Percentiles rank a stretch among this genome's conserved stretches.
phyloP scores from a whole-genome alignment of 1,140 invertebrate genomes.

The Bombus confusus region DNA sequence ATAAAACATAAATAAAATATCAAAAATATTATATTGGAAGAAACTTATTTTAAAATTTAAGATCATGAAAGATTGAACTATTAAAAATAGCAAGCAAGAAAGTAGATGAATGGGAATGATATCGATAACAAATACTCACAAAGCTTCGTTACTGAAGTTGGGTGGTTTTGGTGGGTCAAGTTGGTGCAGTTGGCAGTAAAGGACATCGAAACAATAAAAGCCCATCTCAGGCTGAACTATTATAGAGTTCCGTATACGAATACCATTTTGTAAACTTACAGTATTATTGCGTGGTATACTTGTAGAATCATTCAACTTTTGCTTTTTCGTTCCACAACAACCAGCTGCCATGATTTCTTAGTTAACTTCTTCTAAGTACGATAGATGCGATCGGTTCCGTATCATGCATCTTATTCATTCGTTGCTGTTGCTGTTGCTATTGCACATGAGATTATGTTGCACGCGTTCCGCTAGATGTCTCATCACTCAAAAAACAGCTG shows the following conservation, averaged over 20 bases:
- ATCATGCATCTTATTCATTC: conserved; percentile 25
- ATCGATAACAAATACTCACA: conserved; percentile 86
- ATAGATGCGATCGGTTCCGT: conserved; percentile 41
- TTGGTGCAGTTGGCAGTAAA: conserved; percentile 96
- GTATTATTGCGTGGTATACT: conserved; percentile 82
- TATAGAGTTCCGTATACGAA: conserved; percentile 74
- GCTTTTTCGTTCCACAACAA: conserved; percentile 94
- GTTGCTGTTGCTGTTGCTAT: conserved; percentile 46
- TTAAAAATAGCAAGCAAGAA: background rate
- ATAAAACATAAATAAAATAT: background rate
- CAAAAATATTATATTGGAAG: background rate
- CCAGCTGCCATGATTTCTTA: conserved; percentile 88
- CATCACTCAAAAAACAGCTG: conserved; percentile 48
- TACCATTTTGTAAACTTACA: conserved; percentile 76
- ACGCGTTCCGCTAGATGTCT: conserved; percentile 60
- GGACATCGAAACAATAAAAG: conserved; percentile 99
- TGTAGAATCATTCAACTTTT: conserved; percentile 88
- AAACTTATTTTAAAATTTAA: background rate
- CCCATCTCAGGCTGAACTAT: conserved; percentile 97
- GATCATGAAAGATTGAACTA: background rate
- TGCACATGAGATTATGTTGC: conserved; percentile 10
- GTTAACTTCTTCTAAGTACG: conserved; percentile 31
- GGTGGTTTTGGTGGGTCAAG: conserved; percentile 94
- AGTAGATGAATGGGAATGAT: conserved; percentile 5
- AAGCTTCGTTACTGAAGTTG: conserved; percentile 96